Evolutionary conservation across 2,797 vertebrate genomes (phyloP).

Genomic region (Apodemus agrarius): DNA sequence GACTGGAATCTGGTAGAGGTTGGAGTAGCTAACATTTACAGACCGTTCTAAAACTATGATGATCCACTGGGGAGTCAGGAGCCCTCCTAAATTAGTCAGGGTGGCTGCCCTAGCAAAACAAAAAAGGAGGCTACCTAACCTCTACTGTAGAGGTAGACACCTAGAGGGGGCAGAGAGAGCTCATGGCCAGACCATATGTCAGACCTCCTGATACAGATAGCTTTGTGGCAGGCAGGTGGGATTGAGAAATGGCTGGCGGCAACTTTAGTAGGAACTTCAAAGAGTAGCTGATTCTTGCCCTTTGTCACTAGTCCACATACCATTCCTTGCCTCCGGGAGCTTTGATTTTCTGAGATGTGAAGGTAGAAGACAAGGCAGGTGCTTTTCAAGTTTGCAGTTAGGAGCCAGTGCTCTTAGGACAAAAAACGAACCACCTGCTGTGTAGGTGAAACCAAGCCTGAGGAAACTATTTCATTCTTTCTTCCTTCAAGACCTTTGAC

Average conservation of each 20-base stretch:
- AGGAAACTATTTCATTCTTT: constrained; percentile 25
- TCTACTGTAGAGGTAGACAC: not conserved
- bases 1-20: not conserved
- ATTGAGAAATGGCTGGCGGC: not conserved
- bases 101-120: not conserved
- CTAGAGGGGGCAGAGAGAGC: not conserved
- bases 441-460: not conserved
- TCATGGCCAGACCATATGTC: not conserved
- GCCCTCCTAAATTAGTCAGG: not conserved
- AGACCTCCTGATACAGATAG: not conserved
- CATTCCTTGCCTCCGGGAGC: constrained; percentile 26
- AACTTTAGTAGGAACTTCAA: constrained; percentile 45
- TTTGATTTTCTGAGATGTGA: constrained; percentile 32
- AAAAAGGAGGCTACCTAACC: not conserved
- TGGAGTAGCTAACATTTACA: not conserved
- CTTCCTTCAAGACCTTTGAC: not conserved
- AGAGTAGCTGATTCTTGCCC: not conserved
- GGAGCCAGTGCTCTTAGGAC: not conserved
- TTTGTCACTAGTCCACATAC: not conserved
- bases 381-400: constrained; percentile 7
- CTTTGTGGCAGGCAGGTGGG: not conserved
- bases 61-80: not conserved
- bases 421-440: not conserved
- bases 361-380: not conserved
- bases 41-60: not conserved